Evolutionary conservation across 1,140 invertebrate genomes (phyloP), one percentile per base, ranked within the genome.

Genomic region (Zaprionus ornatus): DNA sequence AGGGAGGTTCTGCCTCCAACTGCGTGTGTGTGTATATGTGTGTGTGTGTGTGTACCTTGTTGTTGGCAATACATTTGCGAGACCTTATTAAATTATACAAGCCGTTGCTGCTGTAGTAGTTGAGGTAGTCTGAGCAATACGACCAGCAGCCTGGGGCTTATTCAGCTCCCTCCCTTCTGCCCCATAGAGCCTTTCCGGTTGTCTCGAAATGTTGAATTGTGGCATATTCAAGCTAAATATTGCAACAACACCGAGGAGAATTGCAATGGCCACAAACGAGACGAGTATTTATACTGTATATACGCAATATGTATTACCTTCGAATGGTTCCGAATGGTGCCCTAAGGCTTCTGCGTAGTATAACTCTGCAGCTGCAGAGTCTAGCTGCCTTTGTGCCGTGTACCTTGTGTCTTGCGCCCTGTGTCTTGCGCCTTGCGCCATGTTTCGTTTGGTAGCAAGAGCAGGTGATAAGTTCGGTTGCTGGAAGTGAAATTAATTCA

Each of bases 201-300:
- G 64, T 73, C 77, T 65, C 57, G 56, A 29, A 67, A 80, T 88
- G 80, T 84, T 83, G 79, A 86, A 74, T 77, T 78, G 77, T 88
- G 66, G 83, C 80, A 87, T 84, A 88, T 87, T 84, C 88, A 67
- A 80, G 80, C 80, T 90, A 80, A 87, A 90, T 84, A 88, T 88
- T 88, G 80, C 80, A 80, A 80, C 84, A 67, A 83, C 61, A 77
- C 77, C 77, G 50, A 79, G 66, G 80, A 77, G 83, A 83, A 48
- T 80, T 88, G 83, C 84, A 88, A 50, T 88, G 74, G 56, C 80
- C 37, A 19, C 6, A 60, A 21, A 52, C 17, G 15, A 35, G 37
- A 27, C 19, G 54, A 62, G 17, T 69, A 69, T 69, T 69, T 61
- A 52, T 69, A 15, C 35, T 48, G 29, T 48, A 48, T 27, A 13